These are phyloP conservation scores for Sander vitreus DNA, from an alignment of 2,113 vertebrate genomes.

Conservation along the genomic window DNA sequence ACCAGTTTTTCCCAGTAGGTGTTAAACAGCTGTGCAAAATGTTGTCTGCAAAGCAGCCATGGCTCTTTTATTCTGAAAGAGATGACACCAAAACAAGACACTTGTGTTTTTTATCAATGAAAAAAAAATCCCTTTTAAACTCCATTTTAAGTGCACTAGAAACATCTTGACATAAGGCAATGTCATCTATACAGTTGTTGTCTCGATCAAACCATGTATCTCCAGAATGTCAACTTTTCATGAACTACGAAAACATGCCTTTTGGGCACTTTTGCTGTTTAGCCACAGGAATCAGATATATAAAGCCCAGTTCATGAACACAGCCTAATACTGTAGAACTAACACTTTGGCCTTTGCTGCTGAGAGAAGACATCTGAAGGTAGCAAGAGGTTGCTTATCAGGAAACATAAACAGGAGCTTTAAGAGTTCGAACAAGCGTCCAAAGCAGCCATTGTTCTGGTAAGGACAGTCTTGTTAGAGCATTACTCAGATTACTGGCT, in stretches of 20 bases:
- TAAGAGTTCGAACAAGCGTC: neutral
- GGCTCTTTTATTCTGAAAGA: neutral
- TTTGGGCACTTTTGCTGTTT: neutral
- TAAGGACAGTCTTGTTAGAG: neutral
- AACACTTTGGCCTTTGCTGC: neutral
- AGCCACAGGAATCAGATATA: neutral
- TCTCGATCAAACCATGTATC: neutral
- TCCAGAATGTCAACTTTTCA: neutral
- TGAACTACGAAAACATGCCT: neutral
- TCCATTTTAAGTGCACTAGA: neutral
- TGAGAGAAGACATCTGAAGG: neutral
- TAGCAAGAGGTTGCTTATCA: neutral
- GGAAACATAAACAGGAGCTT: neutral
- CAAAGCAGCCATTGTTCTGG: neutral
- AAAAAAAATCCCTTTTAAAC: neutral
- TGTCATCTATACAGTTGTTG: neutral
- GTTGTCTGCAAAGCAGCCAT: neutral
- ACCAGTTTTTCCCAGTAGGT: neutral
- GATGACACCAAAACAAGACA: neutral
- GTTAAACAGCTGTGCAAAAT: slow-evolving; percentile 12
- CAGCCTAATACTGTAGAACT: too few species aligned
- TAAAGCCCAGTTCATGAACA: too few species aligned
- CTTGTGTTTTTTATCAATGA: neutral
- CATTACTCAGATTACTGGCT: neutral
- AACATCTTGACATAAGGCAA: neutral